A percentile compares a stretch with the other conserved stretches of the same genome.
Conservation (phyloP, 2,113 vertebrate species). For the Rhea americana region DNA sequence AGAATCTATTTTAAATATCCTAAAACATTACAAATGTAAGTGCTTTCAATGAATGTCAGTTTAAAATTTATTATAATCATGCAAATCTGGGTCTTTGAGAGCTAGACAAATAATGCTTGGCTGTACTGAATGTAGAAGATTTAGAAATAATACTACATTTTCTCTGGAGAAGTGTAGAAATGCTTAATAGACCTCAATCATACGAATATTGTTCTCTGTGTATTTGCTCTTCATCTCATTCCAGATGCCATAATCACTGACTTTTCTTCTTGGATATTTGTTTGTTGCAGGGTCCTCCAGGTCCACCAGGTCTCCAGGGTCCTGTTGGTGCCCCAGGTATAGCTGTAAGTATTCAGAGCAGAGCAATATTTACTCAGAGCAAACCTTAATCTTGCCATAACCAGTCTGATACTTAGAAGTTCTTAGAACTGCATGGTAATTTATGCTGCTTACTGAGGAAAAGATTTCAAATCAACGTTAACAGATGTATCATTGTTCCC, state of each 20-base stretch:
- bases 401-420: background rate
- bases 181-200: background rate
- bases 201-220: background rate
- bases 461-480: background rate
- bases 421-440: background rate
- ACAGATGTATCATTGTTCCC: background rate
- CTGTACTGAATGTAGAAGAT: background rate
- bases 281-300: conserved; percentile 88
- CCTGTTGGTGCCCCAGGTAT: conserved; percentile 93
- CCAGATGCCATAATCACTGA: conserved; percentile 5
- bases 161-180: background rate
- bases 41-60: conserved; percentile 3
- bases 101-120: background rate
- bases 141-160: background rate
- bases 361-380: background rate
- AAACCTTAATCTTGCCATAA: background rate
- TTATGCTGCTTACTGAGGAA: background rate
- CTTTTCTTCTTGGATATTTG: conserved; percentile 25
- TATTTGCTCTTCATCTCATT: background rate
- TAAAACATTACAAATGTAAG: background rate
- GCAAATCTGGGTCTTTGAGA: background rate
- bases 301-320: conserved; percentile 93
- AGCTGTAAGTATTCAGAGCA: conserved; percentile 83
- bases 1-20: conserved; percentile 17
- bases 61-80: conserved; percentile 12